Conservation (phyloP, 2,888 invertebrate species). For the Cosmorhoe ocellata region DNA sequence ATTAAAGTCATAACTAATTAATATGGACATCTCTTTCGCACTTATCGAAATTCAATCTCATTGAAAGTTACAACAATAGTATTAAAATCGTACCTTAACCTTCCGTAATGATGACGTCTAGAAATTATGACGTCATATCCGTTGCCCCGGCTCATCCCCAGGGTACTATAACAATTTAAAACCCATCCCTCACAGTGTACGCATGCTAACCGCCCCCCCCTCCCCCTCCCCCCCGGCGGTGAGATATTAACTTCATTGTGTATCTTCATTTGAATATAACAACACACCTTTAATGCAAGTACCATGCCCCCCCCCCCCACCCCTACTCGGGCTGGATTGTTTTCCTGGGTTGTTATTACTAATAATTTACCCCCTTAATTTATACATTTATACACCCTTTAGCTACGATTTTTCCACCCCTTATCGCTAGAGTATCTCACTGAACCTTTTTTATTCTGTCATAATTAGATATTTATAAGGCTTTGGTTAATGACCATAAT, state of each 20-base stretch:
- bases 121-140: slow-evolving; percentile 5
- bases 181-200: slow-evolving; percentile 3
- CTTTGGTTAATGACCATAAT: too few relatives aligned
- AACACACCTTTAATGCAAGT: neutral
- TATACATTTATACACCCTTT: too few relatives aligned
- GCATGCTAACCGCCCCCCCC: neutral
- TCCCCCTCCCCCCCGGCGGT: neutral
- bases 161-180: slow-evolving; percentile 3
- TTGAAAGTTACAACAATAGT: too few relatives aligned
- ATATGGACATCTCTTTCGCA: too few relatives aligned
- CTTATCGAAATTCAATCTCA: too few relatives aligned
- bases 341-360: neutral
- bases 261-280: slow-evolving; percentile 7
- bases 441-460: too few relatives aligned
- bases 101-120: neutral
- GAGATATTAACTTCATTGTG: slow-evolving; percentile 8
- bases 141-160: neutral
- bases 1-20: too few relatives aligned
- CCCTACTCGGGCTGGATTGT: neutral
- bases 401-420: too few relatives aligned
- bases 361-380: too few relatives aligned
- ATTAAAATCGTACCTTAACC: neutral
- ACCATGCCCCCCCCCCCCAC: neutral
- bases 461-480: too few relatives aligned
- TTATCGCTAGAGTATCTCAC: too few relatives aligned